phyloP scores from a whole-genome alignment of 2,113 vertebrate genomes.

The Xiphias gladius region DNA sequence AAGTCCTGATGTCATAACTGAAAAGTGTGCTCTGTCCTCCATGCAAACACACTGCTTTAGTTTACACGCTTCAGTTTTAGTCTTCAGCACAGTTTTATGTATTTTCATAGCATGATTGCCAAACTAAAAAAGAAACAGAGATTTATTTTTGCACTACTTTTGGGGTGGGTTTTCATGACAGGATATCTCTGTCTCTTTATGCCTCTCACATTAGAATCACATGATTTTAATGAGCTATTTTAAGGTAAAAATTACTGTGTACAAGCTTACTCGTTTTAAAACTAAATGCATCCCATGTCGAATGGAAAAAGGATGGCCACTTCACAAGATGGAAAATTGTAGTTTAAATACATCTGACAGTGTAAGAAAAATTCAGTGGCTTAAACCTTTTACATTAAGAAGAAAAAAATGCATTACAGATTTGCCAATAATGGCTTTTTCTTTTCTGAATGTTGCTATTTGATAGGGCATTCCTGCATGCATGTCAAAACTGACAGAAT shows the following conservation, averaged over 20 bases:
- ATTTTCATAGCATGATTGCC: background rate
- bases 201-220: background rate
- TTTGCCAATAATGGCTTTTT: constrained; percentile 2
- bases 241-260: background rate
- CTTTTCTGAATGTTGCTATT: background rate
- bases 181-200: background rate
- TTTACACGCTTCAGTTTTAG: background rate
- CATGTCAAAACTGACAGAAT: constrained; percentile 5
- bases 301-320: background rate
- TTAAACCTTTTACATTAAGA: background rate
- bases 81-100: background rate
- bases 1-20: constrained; percentile 29
- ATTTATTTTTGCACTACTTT: background rate
- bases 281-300: background rate
- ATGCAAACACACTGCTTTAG: background rate
- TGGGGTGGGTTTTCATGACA: background rate
- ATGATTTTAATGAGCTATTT: constrained; percentile 2
- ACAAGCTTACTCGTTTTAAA: background rate
- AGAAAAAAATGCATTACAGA: background rate
- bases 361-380: background rate
- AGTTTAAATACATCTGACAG: background rate
- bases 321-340: background rate
- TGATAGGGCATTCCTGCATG: background rate
- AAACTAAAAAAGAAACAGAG: background rate
- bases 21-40: background rate